Evolutionary conservation across 2,113 vertebrate species (phyloP).

Genomic region (Sisor rabdophorus): DNA sequence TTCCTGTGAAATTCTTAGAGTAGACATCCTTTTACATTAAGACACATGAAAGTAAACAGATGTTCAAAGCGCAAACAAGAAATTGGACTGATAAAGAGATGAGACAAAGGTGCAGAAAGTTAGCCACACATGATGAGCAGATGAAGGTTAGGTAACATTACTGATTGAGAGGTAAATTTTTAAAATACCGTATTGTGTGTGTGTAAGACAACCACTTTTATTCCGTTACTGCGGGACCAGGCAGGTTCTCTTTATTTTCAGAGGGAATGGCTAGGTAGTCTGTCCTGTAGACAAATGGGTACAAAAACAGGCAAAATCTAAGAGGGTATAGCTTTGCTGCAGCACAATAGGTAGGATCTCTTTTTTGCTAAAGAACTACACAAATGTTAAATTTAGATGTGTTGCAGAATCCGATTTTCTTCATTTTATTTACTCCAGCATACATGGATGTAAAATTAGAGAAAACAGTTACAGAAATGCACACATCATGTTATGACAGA

Average conservation of each 20-base stretch:
- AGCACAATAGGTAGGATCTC: neutral
- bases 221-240: constrained; percentile 80
- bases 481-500: constrained; percentile 24
- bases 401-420: neutral
- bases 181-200: constrained; percentile 68
- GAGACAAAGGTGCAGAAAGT: neutral
- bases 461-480: constrained; percentile 29
- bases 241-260: constrained; percentile 88
- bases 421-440: neutral
- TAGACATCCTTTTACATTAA: neutral
- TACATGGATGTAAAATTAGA: constrained; percentile 20
- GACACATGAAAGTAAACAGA: constrained; percentile 12
- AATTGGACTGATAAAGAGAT: constrained; percentile 11
- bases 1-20: constrained; percentile 11
- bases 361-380: constrained; percentile 2
- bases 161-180: constrained; percentile 48
- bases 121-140: constrained; percentile 54
- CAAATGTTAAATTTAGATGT: neutral
- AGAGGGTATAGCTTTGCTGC: constrained; percentile 31
- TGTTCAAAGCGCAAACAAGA: constrained; percentile 11
- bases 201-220: constrained; percentile 69
- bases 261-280: constrained; percentile 94
- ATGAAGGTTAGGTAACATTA: constrained; percentile 42
- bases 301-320: constrained; percentile 55
- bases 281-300: constrained; percentile 72